These are phyloP conservation scores for Zygaena filipendulae DNA, from an alignment of 2,888 invertebrate genomes.

Conservation along the genomic window DNA sequence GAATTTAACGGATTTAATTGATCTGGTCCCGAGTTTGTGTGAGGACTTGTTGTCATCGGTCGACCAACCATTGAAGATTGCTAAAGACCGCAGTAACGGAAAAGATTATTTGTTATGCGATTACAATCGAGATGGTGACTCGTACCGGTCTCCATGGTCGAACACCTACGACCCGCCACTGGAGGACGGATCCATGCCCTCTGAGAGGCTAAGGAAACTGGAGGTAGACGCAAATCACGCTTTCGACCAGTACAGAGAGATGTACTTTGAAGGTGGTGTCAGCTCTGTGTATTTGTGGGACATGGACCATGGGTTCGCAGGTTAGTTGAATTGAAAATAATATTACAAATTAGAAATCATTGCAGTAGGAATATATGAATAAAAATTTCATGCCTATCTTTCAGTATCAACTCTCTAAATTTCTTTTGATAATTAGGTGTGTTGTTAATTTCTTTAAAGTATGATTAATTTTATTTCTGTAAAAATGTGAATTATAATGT, in stretches of 20 bases:
- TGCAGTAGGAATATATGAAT: too few species aligned
- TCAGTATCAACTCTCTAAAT: too few species aligned
- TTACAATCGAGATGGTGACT: conserved; percentile 99
- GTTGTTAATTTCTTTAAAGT: too few species aligned
- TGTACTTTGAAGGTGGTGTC: conserved; percentile 99
- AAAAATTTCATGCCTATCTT: too few species aligned
- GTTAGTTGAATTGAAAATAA: conserved; percentile 30
- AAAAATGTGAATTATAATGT: too few species aligned
- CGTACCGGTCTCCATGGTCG: conserved; percentile 98
- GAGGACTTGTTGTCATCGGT: conserved; percentile 97
- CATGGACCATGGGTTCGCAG: conserved; percentile 97
- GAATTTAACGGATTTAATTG: conserved; percentile 97
- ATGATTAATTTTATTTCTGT: too few species aligned
- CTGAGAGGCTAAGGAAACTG: conserved; percentile 92
- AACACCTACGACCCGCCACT: conserved; percentile 98
- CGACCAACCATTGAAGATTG: conserved; percentile 98
- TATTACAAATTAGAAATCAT: background rate
- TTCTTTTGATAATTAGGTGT: too few species aligned
- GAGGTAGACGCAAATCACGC: conserved; percentile 99
- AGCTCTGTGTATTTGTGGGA: conserved; percentile 99
- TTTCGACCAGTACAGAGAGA: conserved; percentile 98
- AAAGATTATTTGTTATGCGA: conserved; percentile 98
- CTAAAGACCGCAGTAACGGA: conserved; percentile 92
- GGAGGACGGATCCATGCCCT: conserved; percentile 99
- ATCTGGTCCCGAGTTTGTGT: conserved; percentile 94